These are phyloP conservation scores for Chlamydotis undulata DNA, from an alignment of 2,113 vertebrate species.

Conservation along the genomic window DNA sequence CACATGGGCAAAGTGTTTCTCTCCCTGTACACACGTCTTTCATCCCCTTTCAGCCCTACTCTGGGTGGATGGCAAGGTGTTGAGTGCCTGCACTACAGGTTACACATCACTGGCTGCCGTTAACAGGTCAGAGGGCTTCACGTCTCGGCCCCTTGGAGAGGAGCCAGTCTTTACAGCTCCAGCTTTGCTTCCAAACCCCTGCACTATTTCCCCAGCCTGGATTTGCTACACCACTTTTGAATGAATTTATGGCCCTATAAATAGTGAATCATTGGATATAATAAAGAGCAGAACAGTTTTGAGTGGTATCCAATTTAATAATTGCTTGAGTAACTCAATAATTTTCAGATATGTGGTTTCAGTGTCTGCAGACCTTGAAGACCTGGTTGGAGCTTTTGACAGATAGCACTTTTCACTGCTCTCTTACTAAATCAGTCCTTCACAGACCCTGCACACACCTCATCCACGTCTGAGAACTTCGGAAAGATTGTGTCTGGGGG, in stretches of 20 bases:
- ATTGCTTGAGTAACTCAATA: slow-evolving; percentile 69
- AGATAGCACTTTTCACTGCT: neutral
- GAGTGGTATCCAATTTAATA: slow-evolving; percentile 73
- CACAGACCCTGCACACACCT: neutral
- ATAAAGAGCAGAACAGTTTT: slow-evolving; percentile 59
- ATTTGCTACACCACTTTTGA: neutral
- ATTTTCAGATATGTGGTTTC: slow-evolving; percentile 62
- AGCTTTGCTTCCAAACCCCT: neutral
- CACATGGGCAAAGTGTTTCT: neutral
- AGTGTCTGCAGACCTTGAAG: slow-evolving; percentile 28
- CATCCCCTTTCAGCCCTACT: neutral
- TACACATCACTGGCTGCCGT: neutral
- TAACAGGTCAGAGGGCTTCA: neutral
- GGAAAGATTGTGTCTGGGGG: neutral
- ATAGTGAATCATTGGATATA: slow-evolving; percentile 58
- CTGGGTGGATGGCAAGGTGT: neutral
- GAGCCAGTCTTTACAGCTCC: neutral
- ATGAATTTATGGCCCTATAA: slow-evolving; percentile 66
- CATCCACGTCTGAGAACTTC: neutral
- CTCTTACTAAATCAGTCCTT: neutral
- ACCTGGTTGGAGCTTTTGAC: neutral
- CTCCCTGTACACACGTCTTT: neutral
- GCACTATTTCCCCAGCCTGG: neutral
- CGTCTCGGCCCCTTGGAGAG: neutral
- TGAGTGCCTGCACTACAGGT: neutral